A percentile compares a stretch with the other conserved stretches of the same genome.
Evolutionary conservation across 2,888 invertebrate species (phyloP).

Genomic region (Deroplatys truncata): DNA sequence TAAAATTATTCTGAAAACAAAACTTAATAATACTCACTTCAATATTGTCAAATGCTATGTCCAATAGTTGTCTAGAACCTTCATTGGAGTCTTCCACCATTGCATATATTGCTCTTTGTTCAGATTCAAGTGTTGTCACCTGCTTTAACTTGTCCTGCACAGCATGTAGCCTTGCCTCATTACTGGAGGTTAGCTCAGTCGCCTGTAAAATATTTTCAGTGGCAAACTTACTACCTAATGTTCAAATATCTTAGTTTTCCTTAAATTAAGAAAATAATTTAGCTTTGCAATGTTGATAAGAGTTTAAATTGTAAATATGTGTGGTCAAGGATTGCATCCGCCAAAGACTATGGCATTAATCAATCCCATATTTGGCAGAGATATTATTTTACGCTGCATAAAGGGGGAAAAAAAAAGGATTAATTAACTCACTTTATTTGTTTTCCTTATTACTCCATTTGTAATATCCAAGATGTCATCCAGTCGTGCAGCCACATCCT

Average conservation of each 20-base stretch:
- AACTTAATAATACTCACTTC: not conserved
- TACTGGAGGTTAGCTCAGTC: not conserved
- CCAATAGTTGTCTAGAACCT: not conserved
- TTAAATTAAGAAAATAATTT: too few species aligned
- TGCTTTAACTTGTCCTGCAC: not conserved
- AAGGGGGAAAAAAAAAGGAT: too few species aligned
- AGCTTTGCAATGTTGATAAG: too few species aligned
- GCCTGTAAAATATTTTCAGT: not conserved
- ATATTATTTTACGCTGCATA: too few species aligned
- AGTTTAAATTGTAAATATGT: too few species aligned
- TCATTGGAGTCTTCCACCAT: slow-evolving; percentile 1
- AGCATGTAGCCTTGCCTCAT: not conserved
- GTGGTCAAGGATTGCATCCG: too few species aligned
- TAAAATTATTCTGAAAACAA: not conserved
- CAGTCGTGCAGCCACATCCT: not conserved
- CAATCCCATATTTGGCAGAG: too few species aligned
- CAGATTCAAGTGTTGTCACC: not conserved
- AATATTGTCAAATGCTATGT: not conserved
- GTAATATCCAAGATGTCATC: not conserved
- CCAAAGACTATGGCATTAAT: too few species aligned
- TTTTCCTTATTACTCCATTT: not conserved
- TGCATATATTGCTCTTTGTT: slow-evolving; percentile 5
- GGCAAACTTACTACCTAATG: not conserved
- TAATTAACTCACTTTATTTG: not conserved
- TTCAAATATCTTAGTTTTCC: too few species aligned